Conservation (phyloP, 2,888 invertebrate species). For the Sphinx pinastri region DNA sequence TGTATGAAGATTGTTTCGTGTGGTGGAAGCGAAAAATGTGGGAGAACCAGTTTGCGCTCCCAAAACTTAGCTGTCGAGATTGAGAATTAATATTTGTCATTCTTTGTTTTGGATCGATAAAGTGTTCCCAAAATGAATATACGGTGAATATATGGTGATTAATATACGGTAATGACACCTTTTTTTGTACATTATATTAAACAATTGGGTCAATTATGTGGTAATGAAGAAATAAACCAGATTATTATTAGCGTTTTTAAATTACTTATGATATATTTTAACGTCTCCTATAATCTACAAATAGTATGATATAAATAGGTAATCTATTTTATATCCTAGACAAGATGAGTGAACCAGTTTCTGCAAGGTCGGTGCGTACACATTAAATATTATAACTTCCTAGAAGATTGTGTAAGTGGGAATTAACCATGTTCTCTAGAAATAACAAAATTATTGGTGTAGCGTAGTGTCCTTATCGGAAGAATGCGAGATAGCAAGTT, state of each 20-base stretch:
- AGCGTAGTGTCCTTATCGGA: neutral
- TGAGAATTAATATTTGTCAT: constrained; percentile 27
- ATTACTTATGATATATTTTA: neutral
- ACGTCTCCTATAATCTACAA: no score
- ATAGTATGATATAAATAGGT: neutral
- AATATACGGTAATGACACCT: neutral
- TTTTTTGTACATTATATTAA: no score
- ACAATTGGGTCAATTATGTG: no score
- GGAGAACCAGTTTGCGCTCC: constrained; percentile 15
- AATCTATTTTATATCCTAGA: neutral
- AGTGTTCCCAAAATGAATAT: no score
- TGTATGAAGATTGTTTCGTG: constrained; percentile 18
- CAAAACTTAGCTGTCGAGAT: constrained; percentile 16
- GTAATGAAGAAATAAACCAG: no score
- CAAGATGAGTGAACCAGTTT: constrained; percentile 5
- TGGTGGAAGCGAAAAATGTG: constrained; percentile 20
- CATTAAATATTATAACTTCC: neutral
- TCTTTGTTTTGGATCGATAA: neutral
- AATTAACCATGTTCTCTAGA: neutral
- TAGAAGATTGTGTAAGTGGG: constrained; percentile 10
- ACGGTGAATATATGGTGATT: neutral
- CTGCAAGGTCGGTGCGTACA: neutral
- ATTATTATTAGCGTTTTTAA: neutral
- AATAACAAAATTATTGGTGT: constrained; percentile 2
- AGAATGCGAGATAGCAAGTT: neutral